These are phyloP conservation scores for Pampus argenteus DNA, from an alignment of 2,797 vertebrate genomes.

Conservation along the genomic window DNA sequence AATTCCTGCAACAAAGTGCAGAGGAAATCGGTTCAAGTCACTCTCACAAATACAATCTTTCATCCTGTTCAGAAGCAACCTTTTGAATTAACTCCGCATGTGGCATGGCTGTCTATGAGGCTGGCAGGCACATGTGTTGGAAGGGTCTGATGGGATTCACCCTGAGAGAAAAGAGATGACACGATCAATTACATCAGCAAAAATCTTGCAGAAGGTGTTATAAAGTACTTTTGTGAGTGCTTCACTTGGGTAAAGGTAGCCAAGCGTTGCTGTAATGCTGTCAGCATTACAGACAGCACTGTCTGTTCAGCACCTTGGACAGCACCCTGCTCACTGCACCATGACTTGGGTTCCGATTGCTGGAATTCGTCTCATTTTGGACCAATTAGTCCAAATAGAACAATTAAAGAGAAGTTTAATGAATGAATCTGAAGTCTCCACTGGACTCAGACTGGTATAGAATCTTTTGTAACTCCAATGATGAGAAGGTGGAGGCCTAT, in stretches of 20 bases:
- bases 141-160: constrained; percentile 44
- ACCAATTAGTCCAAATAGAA: neutral
- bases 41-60: constrained; percentile 69
- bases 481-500: constrained; percentile 11
- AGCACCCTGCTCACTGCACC: constrained; percentile 32
- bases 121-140: constrained; percentile 42
- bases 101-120: constrained; percentile 53
- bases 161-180: constrained; percentile 62
- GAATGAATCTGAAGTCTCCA: constrained; percentile 11
- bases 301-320: constrained; percentile 53
- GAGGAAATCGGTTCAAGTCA: constrained; percentile 58
- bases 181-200: constrained; percentile 71
- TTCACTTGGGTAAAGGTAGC: constrained; percentile 53
- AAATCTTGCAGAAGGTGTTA: constrained; percentile 51
- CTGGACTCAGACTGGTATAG: neutral
- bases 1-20: constrained; percentile 47
- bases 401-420: constrained; percentile 8
- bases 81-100: constrained; percentile 67
- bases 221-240: constrained; percentile 45
- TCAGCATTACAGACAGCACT: constrained; percentile 43
- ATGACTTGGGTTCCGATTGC: neutral
- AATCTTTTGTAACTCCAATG: neutral
- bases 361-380: constrained; percentile 3
- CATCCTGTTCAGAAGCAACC: constrained; percentile 62
- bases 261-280: constrained; percentile 20